Evolutionary conservation across 2,113 vertebrate genomes (phyloP).

Genomic region (Stegostoma tigrinum): DNA sequence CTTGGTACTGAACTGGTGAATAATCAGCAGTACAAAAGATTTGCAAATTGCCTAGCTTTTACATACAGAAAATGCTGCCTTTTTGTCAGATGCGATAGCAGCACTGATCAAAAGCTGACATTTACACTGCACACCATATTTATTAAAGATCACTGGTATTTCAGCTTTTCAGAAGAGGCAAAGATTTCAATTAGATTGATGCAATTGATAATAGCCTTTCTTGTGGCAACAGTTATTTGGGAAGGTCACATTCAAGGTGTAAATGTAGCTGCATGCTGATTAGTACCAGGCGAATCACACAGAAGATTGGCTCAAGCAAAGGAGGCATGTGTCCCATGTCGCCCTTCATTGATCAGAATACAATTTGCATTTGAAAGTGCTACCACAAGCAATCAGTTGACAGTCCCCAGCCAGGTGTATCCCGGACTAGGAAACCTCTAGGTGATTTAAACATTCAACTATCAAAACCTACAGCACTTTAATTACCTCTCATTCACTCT

Average conservation of each 20-base stretch:
- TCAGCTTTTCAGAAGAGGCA: background rate
- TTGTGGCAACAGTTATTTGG: background rate
- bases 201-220: constrained; percentile 20
- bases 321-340: background rate
- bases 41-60: background rate
- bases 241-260: background rate
- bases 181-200: constrained; percentile 7
- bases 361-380: constrained; percentile 12
- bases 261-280: background rate
- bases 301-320: background rate
- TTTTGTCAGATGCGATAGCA: background rate
- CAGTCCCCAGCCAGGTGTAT: background rate
- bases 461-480: background rate
- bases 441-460: constrained; percentile 15
- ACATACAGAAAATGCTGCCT: background rate
- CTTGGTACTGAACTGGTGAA: background rate
- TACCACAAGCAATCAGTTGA: background rate
- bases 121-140: background rate
- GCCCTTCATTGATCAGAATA: constrained; percentile 1
- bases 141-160: constrained; percentile 21
- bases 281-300: background rate
- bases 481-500: background rate
- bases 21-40: background rate
- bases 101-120: constrained; percentile 24
- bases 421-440: background rate